phyloP scores from a whole-genome alignment of 2,888 invertebrate genomes.

The Spilarctia lutea region DNA sequence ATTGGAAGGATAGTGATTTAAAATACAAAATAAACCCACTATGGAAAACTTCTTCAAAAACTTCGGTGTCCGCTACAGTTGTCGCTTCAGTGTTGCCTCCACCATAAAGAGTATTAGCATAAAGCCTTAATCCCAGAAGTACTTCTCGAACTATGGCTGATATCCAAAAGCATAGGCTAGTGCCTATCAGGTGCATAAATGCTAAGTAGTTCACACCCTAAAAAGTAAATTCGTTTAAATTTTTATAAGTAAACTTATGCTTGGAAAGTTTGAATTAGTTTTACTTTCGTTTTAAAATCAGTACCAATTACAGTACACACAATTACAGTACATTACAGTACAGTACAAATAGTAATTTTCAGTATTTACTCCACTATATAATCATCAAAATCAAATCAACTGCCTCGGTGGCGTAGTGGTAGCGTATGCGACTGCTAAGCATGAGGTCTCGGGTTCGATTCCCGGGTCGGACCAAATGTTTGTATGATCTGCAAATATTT shows the following conservation, averaged over 20 bases:
- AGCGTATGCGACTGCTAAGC: too few relatives aligned
- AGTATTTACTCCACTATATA: too few relatives aligned
- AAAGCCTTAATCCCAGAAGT: slow-evolving; percentile 87
- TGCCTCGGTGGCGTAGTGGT: too few relatives aligned
- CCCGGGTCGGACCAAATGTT: too few relatives aligned
- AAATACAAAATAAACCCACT: neutral
- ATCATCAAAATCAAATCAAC: too few relatives aligned
- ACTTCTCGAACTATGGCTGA: slow-evolving; percentile 92
- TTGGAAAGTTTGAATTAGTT: neutral
- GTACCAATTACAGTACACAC: too few relatives aligned
- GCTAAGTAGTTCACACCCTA: slow-evolving; percentile 89
- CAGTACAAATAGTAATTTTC: too few relatives aligned
- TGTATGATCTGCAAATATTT: too few relatives aligned
- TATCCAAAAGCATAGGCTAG: slow-evolving; percentile 94
- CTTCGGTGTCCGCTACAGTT: neutral
- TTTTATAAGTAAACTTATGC: neutral
- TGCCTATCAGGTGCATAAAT: slow-evolving; percentile 93
- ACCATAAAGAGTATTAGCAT: slow-evolving; percentile 71
- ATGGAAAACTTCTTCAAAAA: neutral
- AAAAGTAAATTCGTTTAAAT: slow-evolving; percentile 25
- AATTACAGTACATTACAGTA: too few relatives aligned
- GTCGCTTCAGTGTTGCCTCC: slow-evolving; percentile 40
- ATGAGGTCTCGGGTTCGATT: too few relatives aligned
- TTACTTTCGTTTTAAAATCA: too few relatives aligned
- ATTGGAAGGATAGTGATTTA: neutral